Evolutionary conservation across 2,888 invertebrate genomes (phyloP).

Genomic region (Cabera pusaria): DNA sequence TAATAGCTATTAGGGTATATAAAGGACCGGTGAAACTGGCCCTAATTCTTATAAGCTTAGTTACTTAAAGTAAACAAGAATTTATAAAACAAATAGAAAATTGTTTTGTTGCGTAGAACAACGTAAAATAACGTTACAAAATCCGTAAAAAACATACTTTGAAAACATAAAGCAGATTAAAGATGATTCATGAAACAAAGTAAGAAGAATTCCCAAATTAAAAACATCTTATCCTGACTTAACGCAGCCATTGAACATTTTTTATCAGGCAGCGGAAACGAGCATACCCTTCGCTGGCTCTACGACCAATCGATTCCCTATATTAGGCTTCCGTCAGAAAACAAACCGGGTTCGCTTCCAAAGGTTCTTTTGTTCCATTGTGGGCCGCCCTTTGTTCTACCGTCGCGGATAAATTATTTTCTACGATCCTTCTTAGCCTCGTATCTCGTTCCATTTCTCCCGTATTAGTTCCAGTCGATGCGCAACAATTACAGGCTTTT

Average conservation of each 20-base stretch:
- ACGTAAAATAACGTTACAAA: no score
- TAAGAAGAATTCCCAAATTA: conserved; percentile 19
- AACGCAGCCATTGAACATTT: conserved; percentile 32
- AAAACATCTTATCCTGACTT: conserved; percentile 21
- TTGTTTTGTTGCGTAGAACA: no score
- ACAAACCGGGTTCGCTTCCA: conserved; percentile 67
- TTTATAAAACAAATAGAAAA: no score
- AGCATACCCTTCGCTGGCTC: conserved; percentile 56
- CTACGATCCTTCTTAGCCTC: conserved; percentile 75
- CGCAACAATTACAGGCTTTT: conserved; percentile 80
- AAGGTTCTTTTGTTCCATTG: conserved; percentile 76
- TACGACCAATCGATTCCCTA: conserved; percentile 74
- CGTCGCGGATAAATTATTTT: conserved; percentile 79
- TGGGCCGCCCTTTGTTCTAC: conserved; percentile 75
- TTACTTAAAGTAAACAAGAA: no score
- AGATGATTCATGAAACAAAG: conserved; percentile 10
- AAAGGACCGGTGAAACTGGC: no score
- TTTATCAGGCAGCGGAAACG: conserved; percentile 55
- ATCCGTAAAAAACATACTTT: conserved; percentile 1
- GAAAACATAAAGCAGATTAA: neutral
- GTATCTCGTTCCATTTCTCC: conserved; percentile 79
- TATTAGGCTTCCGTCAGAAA: conserved; percentile 76
- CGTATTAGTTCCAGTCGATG: conserved; percentile 82
- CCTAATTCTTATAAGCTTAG: no score
- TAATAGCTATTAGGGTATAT: no score